Percentiles rank a stretch among this genome's conserved stretches.
These are phyloP conservation scores for Styela clava DNA, from an alignment of 23 tunicate species.

Conservation along the genomic window DNA sequence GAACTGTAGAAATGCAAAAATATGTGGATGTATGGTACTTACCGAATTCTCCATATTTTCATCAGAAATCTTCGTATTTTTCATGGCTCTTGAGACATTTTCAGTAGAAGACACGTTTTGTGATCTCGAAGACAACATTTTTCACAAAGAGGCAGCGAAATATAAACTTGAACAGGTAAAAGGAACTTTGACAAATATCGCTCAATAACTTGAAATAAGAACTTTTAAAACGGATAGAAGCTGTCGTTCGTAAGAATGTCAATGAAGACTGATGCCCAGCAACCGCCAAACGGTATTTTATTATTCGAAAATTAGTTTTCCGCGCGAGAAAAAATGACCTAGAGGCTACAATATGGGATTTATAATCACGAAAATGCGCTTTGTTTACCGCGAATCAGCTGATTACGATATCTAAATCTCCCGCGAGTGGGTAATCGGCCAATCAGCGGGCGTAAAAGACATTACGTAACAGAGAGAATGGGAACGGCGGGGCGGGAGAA, in stretches of 20 bases:
- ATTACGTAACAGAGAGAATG: background rate
- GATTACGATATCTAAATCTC: background rate
- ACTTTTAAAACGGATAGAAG: background rate
- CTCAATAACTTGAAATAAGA: background rate
- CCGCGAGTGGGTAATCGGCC: background rate
- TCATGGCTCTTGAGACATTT: background rate
- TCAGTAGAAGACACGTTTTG: constrained; percentile 3
- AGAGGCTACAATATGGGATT: background rate
- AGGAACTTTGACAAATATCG: background rate
- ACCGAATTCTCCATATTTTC: constrained; percentile 8
- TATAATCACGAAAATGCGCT: background rate
- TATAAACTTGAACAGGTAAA: background rate
- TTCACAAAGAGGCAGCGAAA: background rate
- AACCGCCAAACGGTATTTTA: background rate
- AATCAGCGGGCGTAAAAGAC: background rate
- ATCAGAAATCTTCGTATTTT: background rate
- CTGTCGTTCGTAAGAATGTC: background rate
- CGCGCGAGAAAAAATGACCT: background rate
- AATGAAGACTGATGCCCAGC: background rate
- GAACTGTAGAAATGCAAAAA: too few species aligned
- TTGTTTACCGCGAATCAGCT: background rate
- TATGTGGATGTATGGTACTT: too few species aligned
- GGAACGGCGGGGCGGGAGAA: background rate
- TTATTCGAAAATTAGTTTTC: background rate
- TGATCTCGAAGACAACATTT: constrained; percentile 4